Evolutionary conservation across 2,888 invertebrate species (phyloP), one percentile per base, ranked within the genome.

Genomic region (Hedya salicella): DNA sequence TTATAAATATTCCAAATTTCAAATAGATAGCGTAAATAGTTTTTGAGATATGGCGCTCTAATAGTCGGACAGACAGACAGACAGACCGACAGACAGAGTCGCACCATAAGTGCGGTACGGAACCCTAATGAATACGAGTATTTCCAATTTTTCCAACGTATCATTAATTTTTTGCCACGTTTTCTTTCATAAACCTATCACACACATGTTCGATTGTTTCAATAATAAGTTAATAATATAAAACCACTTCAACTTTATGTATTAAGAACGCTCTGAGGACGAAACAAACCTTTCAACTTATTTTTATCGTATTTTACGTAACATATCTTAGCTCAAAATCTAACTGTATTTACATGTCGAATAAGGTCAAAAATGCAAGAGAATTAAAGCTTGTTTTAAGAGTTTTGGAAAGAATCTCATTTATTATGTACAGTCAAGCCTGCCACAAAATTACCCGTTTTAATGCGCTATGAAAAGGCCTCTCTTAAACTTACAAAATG

Each of bases 381-480:
- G 3, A 30, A 25, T 11, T 14, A 13, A 25, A 5, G 9, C 9
- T 8, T 13, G 16, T 14, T 13, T n/a, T 42, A 44, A 3, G 17
- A 46, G 32, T 17, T 30, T 40, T 11, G 0, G 17, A 32, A 52
- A 52, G 50, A 30, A 42, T 40, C 3, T 44, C 14, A 32, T 52
- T 52, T 44, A 52, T 52, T 52, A 52, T 44, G 42, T 30, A 52
- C 14, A 19, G 19, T 59, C n/a, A 13, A 13, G 14, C 16, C n/a
- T 16, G 17, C 40, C 14, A 44, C 30, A 25, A 50, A 54, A 54
- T 25, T 54, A 57, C 30, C n/a, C 17, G 3, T 57, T 57, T 57
- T 32, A 57, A 17, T 57, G 17, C 9, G 57, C 57, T 9, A 57
- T 57, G 32, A 57, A 57, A 57, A 57, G 9, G 14, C 44, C 44